Percentiles rank a stretch among this genome's conserved stretches.
These are phyloP conservation scores for Xerus rutilus DNA, from an alignment of 2,797 vertebrate genomes.

Conservation along the genomic window DNA sequence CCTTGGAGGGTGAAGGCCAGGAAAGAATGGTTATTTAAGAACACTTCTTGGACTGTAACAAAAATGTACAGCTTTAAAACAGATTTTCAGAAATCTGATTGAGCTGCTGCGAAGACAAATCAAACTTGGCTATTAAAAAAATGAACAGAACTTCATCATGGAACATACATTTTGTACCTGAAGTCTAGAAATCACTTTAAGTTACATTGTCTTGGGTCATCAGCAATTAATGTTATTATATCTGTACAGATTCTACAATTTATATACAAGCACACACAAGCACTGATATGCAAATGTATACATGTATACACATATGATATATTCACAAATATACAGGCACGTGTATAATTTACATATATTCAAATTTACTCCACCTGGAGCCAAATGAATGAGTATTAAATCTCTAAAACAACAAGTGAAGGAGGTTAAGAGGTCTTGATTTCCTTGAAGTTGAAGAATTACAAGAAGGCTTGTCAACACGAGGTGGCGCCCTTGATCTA, in stretches of 20 bases:
- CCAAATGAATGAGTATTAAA: constrained; percentile 68
- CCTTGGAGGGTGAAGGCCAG: constrained; percentile 76
- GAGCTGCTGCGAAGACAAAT: constrained; percentile 54
- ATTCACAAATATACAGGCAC: constrained; percentile 82
- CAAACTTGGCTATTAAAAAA: constrained; percentile 62
- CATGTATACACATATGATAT: constrained; percentile 77
- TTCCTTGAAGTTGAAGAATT: constrained; percentile 74
- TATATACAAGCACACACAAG: constrained; percentile 77
- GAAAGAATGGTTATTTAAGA: constrained; percentile 67
- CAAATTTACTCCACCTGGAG: constrained; percentile 70
- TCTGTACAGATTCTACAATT: constrained; percentile 80
- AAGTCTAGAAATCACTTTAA: constrained; percentile 74
- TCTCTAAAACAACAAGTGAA: constrained; percentile 72
- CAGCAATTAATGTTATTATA: constrained; percentile 66
- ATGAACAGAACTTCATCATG: constrained; percentile 49
- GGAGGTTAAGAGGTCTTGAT: constrained; percentile 67
- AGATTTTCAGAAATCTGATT: constrained; percentile 63
- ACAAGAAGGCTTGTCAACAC: constrained; percentile 86
- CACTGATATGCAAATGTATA: constrained; percentile 79
- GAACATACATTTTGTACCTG: constrained; percentile 67
- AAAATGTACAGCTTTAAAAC: constrained; percentile 72
- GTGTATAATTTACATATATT: constrained; percentile 81
- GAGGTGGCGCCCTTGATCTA: constrained; percentile 94
- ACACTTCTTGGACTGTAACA: constrained; percentile 71
- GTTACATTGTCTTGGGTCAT: constrained; percentile 70